Conservation (phyloP, 2,113 vertebrate species). For the Lasiurus borealis region DNA sequence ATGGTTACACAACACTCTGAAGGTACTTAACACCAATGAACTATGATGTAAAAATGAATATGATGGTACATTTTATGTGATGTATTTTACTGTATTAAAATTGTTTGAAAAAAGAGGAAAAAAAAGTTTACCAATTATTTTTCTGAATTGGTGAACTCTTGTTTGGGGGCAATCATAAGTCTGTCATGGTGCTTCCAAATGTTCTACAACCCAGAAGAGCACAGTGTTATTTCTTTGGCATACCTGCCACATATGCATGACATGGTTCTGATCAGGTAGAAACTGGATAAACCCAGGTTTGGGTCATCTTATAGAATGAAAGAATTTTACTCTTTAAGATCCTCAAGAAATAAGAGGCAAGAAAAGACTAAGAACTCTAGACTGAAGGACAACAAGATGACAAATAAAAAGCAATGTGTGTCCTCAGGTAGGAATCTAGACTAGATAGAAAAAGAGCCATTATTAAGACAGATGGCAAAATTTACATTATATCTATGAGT, state of each 20-base stretch:
- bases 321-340: background rate
- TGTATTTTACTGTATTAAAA: background rate
- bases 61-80: background rate
- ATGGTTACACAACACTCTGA: background rate
- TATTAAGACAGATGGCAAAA: conserved; percentile 22
- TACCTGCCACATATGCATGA: background rate
- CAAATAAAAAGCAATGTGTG: background rate
- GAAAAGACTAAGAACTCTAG: background rate
- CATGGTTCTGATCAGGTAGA: background rate
- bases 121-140: background rate
- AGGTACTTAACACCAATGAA: background rate
- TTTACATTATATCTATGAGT: background rate
- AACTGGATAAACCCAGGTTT: background rate
- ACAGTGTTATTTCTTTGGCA: background rate
- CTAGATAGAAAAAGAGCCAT: background rate
- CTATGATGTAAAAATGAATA: background rate
- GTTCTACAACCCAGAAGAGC: background rate
- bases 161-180: background rate
- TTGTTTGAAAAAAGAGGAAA: background rate
- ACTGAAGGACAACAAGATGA: background rate
- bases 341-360: background rate
- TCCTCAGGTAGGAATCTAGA: background rate
- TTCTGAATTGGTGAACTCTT: background rate
- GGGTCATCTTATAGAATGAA: background rate
- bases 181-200: background rate